Base-by-base conservation (phyloP, 2,113 vertebrate species). In the Sylvietta virens region DNA sequence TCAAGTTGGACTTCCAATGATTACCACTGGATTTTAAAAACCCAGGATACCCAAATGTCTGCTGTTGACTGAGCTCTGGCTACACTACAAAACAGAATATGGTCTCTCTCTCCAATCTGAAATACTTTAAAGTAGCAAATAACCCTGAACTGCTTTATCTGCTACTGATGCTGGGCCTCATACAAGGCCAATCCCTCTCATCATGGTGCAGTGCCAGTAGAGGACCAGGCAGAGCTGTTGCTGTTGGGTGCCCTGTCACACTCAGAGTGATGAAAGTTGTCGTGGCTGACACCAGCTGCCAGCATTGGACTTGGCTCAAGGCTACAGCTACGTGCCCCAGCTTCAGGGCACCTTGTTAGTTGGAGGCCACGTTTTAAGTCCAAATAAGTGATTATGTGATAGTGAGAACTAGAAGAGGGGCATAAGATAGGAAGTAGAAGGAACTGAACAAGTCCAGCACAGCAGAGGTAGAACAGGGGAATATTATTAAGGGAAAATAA, bases 281-380 rank as follows among this genome's bases (percentile, higher is more conserved):
- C 44, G 35, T 60, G 31, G 14, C 19, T 79, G 48, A 17, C 64
- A 22, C 23, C 24, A 56, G 42, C 35, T 86, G 19, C 31, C 27
- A 58, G 28, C 70, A 27, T 2, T 45, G 70, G 56, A 22, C 37
- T 88, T 56, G 33, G 6, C 77, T 66, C 0, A 2, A 71, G 71
- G 57, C 10, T 16, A 45, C 33, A 51, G 40, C 48, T 45, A 21
- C 0, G 0, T 47, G 21, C 3, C 66, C 15, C 37, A 71, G 23
- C 44, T 80, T 80, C n/a, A 69, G 72, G 28, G 45, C 20, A 54
- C 10, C 0, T 4, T 65, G 8, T 42, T 69, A 10, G 8, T 35
- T 58, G 58, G n/a, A 73, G 15, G 30, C 3, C 11, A 23, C 33
- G 13, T 67, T 72, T 64, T 24, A 76, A 57, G 35, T 23, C 50